A percentile compares a stretch with the other conserved stretches of the same genome.
phyloP scores from a whole-genome alignment of 2,113 vertebrate genomes.

The Prunella fulvescens region DNA sequence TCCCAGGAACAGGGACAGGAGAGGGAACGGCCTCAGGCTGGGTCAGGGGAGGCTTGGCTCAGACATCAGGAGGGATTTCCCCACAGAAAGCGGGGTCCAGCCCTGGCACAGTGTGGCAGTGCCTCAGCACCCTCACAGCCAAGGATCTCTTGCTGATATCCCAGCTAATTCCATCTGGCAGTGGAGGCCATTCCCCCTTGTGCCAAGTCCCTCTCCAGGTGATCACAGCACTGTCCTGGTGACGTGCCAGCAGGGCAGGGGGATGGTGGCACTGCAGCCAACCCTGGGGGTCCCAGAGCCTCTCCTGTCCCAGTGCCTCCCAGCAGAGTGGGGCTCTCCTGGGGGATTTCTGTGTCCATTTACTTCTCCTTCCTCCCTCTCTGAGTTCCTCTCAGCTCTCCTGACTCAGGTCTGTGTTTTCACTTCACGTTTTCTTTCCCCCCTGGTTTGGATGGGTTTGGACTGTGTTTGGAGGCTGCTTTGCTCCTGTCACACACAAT shows the following conservation, averaged over 20 bases:
- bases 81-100: background rate
- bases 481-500: accelerated
- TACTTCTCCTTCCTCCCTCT: background rate
- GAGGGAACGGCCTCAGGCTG: background rate
- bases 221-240: accelerated
- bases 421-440: background rate
- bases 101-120: background rate
- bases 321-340: background rate
- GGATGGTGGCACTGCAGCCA: background rate
- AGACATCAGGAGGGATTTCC: background rate
- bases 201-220: accelerated
- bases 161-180: background rate
- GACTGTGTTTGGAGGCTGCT: background rate
- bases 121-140: background rate
- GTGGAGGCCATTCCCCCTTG: accelerated
- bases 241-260: background rate
- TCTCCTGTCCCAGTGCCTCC: background rate
- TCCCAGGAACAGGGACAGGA: background rate
- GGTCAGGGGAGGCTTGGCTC: too few relatives aligned
- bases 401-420: background rate
- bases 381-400: background rate
- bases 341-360: background rate
- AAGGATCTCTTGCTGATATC: accelerated
- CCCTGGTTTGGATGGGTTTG: accelerated
- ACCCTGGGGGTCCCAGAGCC: background rate